phyloP scores from a whole-genome alignment of 1,140 invertebrate genomes.

The Heterodera schachtii region DNA sequence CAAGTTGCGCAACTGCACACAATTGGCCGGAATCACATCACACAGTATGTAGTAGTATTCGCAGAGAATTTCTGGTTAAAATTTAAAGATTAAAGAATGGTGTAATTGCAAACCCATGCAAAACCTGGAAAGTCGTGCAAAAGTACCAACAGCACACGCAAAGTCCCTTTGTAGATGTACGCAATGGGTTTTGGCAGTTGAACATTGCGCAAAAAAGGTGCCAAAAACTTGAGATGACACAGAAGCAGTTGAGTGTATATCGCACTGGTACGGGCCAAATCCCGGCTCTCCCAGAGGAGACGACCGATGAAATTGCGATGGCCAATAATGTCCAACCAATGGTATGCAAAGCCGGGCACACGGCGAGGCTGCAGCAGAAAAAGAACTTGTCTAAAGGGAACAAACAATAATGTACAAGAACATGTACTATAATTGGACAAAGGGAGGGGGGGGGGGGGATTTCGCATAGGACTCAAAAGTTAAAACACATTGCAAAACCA shows the following conservation, averaged over 20 bases:
- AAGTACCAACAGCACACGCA: constrained; percentile 89
- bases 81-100: background rate
- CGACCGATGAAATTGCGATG: constrained; percentile 92
- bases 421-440: background rate
- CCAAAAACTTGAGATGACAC: constrained; percentile 92
- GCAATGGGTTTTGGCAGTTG: constrained; percentile 90
- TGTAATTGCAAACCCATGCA: background rate
- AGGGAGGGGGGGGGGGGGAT: background rate
- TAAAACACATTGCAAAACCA: too few relatives aligned
- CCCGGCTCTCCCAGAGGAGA: constrained; percentile 77
- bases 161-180: constrained; percentile 89
- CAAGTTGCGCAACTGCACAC: constrained; percentile 97
- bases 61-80: constrained; percentile 83
- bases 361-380: constrained; percentile 79
- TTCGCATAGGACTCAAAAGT: too few relatives aligned
- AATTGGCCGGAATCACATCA: constrained; percentile 97
- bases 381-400: constrained; percentile 33
- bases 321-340: constrained; percentile 92
- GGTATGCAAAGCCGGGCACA: constrained; percentile 93
- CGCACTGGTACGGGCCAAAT: constrained; percentile 67
- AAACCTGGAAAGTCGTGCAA: constrained; percentile 88
- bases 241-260: constrained; percentile 82
- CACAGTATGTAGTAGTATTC: constrained; percentile 99
- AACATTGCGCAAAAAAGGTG: constrained; percentile 93
- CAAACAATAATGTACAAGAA: background rate